Percentiles rank a stretch among this genome's conserved stretches.
Evolutionary conservation across 1,140 invertebrate genomes (phyloP).

Genomic region (Heliconius melpomene): DNA sequence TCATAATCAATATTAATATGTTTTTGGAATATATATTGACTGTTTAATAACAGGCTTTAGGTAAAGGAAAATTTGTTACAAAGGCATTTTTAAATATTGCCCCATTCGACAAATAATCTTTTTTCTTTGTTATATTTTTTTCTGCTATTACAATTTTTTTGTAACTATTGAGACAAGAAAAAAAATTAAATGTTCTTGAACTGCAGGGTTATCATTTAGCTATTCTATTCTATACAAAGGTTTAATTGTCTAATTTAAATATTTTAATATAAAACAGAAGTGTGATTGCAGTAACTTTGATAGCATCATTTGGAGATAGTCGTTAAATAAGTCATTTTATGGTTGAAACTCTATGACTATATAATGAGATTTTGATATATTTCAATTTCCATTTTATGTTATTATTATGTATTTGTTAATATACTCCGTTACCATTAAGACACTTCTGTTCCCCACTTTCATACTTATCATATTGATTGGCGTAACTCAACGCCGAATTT

Average conservation of each 20-base stretch:
- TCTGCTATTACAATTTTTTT: too few species aligned
- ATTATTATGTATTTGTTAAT: too few species aligned
- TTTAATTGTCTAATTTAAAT: not conserved
- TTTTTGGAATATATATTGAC: slow-evolving; percentile 5
- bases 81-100: too few species aligned
- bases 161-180: too few species aligned
- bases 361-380: not conserved
- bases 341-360: not conserved
- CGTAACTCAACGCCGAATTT: too few species aligned
- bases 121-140: too few species aligned
- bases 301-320: not conserved
- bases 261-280: not conserved
- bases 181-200: too few species aligned
- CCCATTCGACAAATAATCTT: too few species aligned
- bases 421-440: too few species aligned
- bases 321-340: slow-evolving; percentile 2
- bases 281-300: not conserved
- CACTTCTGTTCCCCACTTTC: too few species aligned
- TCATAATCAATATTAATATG: not conserved
- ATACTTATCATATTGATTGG: too few species aligned
- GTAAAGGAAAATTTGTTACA: not conserved
- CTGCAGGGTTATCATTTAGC: too few species aligned
- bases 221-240: not conserved
- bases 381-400: not conserved
- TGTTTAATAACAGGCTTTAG: not conserved